phyloP scores from a whole-genome alignment of 2,888 invertebrate species.

The Trachelus tabidus region DNA sequence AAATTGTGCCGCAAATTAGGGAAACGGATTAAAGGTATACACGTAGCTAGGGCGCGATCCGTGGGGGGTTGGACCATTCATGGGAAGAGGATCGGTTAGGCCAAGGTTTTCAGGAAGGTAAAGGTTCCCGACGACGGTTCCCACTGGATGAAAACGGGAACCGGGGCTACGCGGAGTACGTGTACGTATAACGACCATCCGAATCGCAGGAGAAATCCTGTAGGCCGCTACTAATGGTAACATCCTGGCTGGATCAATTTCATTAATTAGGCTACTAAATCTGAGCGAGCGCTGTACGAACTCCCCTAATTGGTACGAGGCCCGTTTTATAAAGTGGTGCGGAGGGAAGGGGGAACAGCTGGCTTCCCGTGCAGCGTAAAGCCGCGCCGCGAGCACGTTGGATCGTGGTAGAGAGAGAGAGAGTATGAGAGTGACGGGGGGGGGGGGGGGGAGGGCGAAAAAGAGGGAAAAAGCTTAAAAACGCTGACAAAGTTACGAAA shows the following conservation, averaged over 20 bases:
- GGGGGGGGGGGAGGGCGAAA: constrained; percentile 16
- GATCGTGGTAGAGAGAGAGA: background rate
- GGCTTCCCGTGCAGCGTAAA: background rate
- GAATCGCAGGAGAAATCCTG: constrained; percentile 24
- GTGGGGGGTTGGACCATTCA: background rate
- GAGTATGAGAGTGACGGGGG: constrained; percentile 8
- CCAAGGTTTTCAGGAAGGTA: background rate
- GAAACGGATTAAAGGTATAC: constrained; percentile 9
- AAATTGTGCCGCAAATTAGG: constrained; percentile 18
- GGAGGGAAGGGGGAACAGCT: background rate
- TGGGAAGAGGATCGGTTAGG: background rate
- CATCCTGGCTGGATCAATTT: constrained; percentile 56
- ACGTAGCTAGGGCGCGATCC: background rate
- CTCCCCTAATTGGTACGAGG: constrained; percentile 55
- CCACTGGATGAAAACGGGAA: constrained; percentile 8
- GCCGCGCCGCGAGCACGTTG: background rate
- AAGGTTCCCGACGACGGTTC: constrained; percentile 1
- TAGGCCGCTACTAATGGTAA: constrained; percentile 37
- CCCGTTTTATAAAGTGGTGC: constrained; percentile 47
- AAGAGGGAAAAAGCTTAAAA: constrained; percentile 47
- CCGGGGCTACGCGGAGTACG: background rate
- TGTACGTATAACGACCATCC: constrained; percentile 21
- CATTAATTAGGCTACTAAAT: constrained; percentile 62
- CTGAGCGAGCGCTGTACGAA: constrained; percentile 45
- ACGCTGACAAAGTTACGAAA: constrained; percentile 62